A percentile compares a stretch with the other conserved stretches of the same genome.
Conservation (phyloP, 2,113 vertebrate genomes). For the Alethe castanea region DNA sequence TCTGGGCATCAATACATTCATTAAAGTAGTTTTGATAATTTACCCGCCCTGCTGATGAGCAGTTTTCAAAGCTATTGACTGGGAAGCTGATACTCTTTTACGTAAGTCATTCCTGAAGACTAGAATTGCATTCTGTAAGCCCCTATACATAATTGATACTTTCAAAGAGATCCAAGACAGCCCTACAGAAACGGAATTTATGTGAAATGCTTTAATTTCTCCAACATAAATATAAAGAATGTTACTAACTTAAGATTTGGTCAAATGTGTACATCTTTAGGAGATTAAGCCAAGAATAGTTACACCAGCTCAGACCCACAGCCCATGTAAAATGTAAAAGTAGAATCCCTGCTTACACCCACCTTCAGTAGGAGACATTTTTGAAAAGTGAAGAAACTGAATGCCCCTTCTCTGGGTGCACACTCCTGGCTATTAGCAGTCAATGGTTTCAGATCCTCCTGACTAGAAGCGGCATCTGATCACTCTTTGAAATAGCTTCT, state of each 20-base stretch:
- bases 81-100: neutral
- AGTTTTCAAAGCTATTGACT: slow-evolving; percentile 22
- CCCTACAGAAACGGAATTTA: neutral
- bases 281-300: neutral
- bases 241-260: neutral
- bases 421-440: neutral
- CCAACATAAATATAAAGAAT: neutral
- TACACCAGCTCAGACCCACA: neutral
- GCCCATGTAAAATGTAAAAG: neutral
- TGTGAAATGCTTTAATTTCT: neutral
- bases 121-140: neutral
- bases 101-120: neutral
- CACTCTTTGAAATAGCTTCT: neutral
- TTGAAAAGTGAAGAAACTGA: neutral
- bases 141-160: neutral
- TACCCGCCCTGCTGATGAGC: neutral
- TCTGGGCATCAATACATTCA: neutral
- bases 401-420: neutral
- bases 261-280: neutral
- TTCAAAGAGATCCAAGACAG: neutral
- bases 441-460: neutral
- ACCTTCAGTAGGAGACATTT: accelerated
- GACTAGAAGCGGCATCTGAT: neutral
- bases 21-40: slow-evolving; percentile 19
- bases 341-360: neutral